A percentile compares a stretch with the other conserved stretches of the same genome.
Evolutionary conservation across 1,140 invertebrate species (phyloP).

Genomic region (Drosophila hydei): DNA sequence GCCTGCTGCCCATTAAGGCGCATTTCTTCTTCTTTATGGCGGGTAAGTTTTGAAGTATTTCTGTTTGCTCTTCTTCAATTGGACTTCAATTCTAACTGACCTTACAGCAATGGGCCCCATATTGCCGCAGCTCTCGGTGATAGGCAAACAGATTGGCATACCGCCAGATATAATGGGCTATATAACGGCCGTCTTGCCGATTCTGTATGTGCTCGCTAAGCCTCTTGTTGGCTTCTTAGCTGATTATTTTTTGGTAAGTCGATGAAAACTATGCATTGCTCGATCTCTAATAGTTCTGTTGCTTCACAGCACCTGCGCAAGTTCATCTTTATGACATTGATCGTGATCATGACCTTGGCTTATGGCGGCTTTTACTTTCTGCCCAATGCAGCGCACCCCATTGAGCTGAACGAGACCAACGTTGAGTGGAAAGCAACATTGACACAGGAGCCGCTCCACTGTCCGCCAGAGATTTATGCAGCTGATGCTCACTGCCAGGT

Average conservation of each 20-base stretch:
- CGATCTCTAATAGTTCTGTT: background rate
- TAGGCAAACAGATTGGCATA: conserved; percentile 90
- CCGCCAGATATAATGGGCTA: conserved; percentile 89
- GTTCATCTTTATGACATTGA: conserved; percentile 88
- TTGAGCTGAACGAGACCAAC: conserved; percentile 48
- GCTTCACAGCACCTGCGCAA: conserved; percentile 86
- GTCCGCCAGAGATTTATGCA: conserved; percentile 33
- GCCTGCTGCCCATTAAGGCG: conserved; percentile 90
- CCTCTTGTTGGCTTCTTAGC: conserved; percentile 89
- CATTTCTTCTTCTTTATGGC: conserved; percentile 93
- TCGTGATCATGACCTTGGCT: conserved; percentile 86
- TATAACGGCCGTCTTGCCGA: conserved; percentile 88
- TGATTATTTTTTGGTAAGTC: conserved; percentile 86
- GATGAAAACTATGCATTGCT: no score
- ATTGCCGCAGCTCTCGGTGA: conserved; percentile 89
- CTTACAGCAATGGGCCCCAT: conserved; percentile 90
- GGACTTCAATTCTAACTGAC: conserved; percentile 24
- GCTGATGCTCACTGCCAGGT: conserved; percentile 32
- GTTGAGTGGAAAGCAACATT: conserved; percentile 41
- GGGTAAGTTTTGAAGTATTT: conserved; percentile 85
- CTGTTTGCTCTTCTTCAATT: background rate
- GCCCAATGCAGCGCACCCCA: conserved; percentile 77
- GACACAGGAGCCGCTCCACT: conserved; percentile 10
- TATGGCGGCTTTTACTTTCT: conserved; percentile 88
- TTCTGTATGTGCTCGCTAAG: conserved; percentile 89